Conservation (phyloP, 2,888 invertebrate genomes). For the Microctonus hyperodae region DNA sequence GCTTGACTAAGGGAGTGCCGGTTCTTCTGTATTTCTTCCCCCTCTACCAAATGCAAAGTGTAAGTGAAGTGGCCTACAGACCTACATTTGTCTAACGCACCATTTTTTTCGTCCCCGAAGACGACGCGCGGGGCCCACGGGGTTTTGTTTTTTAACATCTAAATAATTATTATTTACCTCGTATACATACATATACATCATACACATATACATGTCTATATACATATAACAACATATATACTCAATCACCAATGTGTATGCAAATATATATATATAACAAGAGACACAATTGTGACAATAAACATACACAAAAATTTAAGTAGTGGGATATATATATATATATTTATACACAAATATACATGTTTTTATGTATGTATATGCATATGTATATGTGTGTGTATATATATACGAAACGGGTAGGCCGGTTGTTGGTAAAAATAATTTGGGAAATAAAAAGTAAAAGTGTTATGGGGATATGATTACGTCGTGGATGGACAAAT, state of each 20-base stretch:
- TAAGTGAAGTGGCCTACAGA: conserved; percentile 90
- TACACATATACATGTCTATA: not conserved
- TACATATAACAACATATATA: not conserved
- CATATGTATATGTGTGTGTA: too few relatives aligned
- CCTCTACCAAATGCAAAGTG: conserved; percentile 71
- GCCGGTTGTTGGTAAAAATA: not conserved
- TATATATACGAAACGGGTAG: too few relatives aligned
- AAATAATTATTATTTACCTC: not conserved
- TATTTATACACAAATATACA: too few relatives aligned
- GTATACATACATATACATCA: not conserved
- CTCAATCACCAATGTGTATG: not conserved
- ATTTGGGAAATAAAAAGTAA: not conserved
- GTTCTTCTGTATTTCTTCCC: conserved; percentile 20
- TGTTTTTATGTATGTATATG: too few relatives aligned
- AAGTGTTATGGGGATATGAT: conserved; percentile 12
- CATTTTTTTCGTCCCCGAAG: conserved; percentile 63
- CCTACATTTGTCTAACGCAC: conserved; percentile 81
- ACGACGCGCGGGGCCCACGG: conserved; percentile 30
- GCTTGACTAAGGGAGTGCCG: conserved; percentile 72
- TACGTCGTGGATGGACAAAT: conserved; percentile 14
- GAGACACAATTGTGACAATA: conserved; percentile 1
- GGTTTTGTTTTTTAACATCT: conserved; percentile 20
- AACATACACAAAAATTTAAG: too few relatives aligned
- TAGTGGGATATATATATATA: too few relatives aligned
- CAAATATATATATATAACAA: not conserved